Evolutionary conservation across 2,797 vertebrate genomes (phyloP).

Genomic region (Pantherophis alleghaniensis): DNA sequence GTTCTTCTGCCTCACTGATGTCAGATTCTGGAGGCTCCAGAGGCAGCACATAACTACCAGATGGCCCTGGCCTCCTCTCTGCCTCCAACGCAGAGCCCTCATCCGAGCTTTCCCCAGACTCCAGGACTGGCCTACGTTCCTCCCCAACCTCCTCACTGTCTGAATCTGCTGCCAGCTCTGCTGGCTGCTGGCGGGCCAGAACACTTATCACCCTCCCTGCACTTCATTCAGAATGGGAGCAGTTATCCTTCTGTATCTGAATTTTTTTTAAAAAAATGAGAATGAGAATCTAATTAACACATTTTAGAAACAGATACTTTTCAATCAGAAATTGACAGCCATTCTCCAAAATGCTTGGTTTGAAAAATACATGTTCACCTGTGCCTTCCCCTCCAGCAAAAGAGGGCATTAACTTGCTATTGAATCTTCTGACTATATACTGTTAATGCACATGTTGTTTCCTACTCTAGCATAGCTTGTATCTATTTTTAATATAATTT

Average conservation of each 20-base stretch:
- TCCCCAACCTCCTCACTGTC: no score
- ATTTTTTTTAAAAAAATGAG: background rate
- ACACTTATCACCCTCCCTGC: background rate
- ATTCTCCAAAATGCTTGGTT: background rate
- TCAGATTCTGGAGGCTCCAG: no score
- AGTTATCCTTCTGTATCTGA: background rate
- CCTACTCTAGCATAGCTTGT: background rate
- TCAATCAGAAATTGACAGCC: background rate
- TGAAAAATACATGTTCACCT: background rate
- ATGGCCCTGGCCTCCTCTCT: no score
- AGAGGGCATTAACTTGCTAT: background rate
- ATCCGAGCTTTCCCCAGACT: no score
- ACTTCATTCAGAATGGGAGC: background rate
- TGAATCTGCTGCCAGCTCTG: no score
- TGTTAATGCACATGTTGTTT: background rate
- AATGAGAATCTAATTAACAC: background rate
- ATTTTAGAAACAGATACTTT: background rate
- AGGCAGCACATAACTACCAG: no score
- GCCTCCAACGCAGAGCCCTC: no score
- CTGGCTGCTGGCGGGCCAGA: no score
- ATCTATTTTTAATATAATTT: background rate
- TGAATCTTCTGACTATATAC: background rate
- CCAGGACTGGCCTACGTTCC: no score
- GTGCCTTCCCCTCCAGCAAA: background rate
- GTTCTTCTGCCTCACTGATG: no score